Conservation (phyloP, 2,888 invertebrate genomes). For the Sisyra nigra region DNA sequence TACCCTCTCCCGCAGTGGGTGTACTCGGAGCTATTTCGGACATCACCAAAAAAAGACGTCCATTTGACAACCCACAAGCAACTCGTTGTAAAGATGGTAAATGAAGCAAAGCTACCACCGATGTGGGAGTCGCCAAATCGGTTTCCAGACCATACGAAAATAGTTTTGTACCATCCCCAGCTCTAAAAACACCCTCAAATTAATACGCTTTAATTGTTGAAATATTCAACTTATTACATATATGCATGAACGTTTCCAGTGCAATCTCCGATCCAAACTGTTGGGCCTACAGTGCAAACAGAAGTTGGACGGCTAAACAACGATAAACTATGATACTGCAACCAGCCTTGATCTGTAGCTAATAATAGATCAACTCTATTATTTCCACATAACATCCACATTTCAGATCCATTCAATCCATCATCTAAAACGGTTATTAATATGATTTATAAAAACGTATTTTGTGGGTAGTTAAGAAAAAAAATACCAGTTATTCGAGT, state of each 20-base stretch:
- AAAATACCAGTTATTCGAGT: conserved; percentile 33
- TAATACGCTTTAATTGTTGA: too few species aligned
- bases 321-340: conserved; percentile 41
- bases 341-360: conserved; percentile 34
- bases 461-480: background rate
- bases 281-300: conserved; percentile 56
- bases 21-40: conserved; percentile 39
- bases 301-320: conserved; percentile 45
- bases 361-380: conserved; percentile 44
- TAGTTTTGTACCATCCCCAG: conserved; percentile 35
- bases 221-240: conserved; percentile 32
- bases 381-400: conserved; percentile 59
- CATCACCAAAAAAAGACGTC: conserved; percentile 57
- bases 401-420: conserved; percentile 41
- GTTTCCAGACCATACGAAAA: conserved; percentile 53
- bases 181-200: too few species aligned
- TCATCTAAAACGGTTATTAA: conserved; percentile 27
- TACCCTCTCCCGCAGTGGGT: conserved; percentile 50
- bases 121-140: conserved; percentile 40
- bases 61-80: conserved; percentile 67
- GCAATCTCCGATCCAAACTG: conserved; percentile 83
- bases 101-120: conserved; percentile 50
- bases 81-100: conserved; percentile 52
- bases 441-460: background rate
- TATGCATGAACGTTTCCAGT: conserved; percentile 74